phyloP scores from a whole-genome alignment of 2,113 vertebrate species.

The Tympanuchus pallidicinctus region DNA sequence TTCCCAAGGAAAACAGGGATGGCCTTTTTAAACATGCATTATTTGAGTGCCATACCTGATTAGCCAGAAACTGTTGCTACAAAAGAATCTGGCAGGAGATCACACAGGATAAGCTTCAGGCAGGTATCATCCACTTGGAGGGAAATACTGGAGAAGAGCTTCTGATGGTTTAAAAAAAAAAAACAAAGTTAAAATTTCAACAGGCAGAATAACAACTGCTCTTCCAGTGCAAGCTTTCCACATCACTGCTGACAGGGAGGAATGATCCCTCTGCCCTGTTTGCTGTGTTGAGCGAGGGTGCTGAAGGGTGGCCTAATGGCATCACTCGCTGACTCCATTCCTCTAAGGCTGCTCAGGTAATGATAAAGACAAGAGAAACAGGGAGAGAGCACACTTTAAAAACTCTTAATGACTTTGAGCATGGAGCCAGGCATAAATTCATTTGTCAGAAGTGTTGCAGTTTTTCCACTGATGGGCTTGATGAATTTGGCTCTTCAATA shows the following conservation, averaged over 20 bases:
- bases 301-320: neutral
- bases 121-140: neutral
- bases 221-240: neutral
- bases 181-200: neutral
- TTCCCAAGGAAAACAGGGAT: neutral
- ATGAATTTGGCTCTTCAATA: neutral
- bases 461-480: neutral
- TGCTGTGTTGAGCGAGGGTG: neutral
- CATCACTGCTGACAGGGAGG: neutral
- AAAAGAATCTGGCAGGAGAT: neutral
- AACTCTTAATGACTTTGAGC: neutral
- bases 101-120: neutral
- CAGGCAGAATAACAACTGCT: neutral
- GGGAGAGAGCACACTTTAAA: neutral
- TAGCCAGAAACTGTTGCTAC: neutral
- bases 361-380: neutral
- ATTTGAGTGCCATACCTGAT: conserved; percentile 12
- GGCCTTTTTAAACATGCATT: neutral
- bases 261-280: neutral
- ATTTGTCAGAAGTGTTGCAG: neutral
- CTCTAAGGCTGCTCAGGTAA: neutral
- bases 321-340: neutral
- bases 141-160: neutral
- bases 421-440: neutral
- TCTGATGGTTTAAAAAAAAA: neutral